phyloP scores from a whole-genome alignment of 2,888 invertebrate species.

The Mimachlamys varia region DNA sequence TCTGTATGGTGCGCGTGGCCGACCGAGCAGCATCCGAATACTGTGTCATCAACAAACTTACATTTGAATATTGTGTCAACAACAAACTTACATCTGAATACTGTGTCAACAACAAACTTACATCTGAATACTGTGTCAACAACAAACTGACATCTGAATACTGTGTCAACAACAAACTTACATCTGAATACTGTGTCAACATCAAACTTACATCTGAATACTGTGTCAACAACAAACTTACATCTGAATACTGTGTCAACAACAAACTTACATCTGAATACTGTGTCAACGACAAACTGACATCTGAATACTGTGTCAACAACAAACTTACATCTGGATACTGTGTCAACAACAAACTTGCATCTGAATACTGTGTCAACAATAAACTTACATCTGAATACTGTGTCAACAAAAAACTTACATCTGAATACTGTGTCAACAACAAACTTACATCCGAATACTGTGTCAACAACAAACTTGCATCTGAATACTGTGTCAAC shows the following conservation, averaged over 20 bases:
- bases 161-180: conserved; percentile 79
- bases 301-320: conserved; percentile 89
- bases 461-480: conserved; percentile 79
- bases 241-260: conserved; percentile 89
- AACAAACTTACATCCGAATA: conserved; percentile 87
- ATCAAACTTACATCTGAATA: conserved; percentile 87
- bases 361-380: conserved; percentile 89
- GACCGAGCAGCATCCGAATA: conserved; percentile 98
- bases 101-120: conserved; percentile 79
- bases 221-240: conserved; percentile 79
- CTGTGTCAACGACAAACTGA: conserved; percentile 80
- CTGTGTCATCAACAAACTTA: conserved; percentile 79
- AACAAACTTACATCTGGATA: conserved; percentile 87
- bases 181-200: conserved; percentile 89
- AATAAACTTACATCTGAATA: conserved; percentile 87
- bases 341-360: conserved; percentile 79
- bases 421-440: conserved; percentile 89
- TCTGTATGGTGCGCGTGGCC: conserved; percentile 98
- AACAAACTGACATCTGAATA: conserved; percentile 89
- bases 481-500: conserved; percentile 89
- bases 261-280: conserved; percentile 87
- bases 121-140: conserved; percentile 89
- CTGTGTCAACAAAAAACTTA: conserved; percentile 79
- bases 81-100: conserved; percentile 87
- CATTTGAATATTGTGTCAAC: conserved; percentile 89